A percentile compares a stretch with the other conserved stretches of the same genome.
Evolutionary conservation across 2,797 vertebrate species (phyloP).

Genomic region (Eleutherodactylus coqui): DNA sequence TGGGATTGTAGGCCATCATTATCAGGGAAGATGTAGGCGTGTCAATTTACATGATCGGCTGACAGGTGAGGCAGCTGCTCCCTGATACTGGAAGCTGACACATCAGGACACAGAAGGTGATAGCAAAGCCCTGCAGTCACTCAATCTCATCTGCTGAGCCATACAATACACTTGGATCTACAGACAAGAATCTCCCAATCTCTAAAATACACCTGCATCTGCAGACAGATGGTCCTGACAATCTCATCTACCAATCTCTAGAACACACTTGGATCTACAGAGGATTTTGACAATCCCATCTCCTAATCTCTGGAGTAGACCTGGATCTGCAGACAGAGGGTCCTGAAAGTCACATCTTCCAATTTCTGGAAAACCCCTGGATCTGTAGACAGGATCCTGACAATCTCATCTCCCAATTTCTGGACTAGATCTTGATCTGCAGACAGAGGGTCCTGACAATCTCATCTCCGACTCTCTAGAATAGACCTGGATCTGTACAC

Average conservation of each 20-base stretch:
- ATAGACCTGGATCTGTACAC: not conserved
- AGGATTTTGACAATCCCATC: not conserved
- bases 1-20: not conserved
- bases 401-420: not conserved
- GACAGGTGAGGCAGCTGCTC: not conserved
- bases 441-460: not conserved
- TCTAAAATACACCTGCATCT: not conserved
- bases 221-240: not conserved
- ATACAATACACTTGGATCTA: not conserved
- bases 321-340: not conserved
- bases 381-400: not conserved
- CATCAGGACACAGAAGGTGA: not conserved
- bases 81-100: not conserved
- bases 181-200: not conserved
- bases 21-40: constrained; percentile 1
- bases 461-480: not conserved
- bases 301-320: not conserved
- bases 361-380: not conserved
- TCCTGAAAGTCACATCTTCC: not conserved
- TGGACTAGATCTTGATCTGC: not conserved
- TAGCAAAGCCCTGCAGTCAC: not conserved
- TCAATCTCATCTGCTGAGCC: not conserved
- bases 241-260: not conserved
- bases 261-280: not conserved
- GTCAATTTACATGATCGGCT: not conserved